A percentile compares a stretch with the other conserved stretches of the same genome.
Evolutionary conservation across 2,797 vertebrate genomes (phyloP).

Genomic region (Lophura swinhoii): DNA sequence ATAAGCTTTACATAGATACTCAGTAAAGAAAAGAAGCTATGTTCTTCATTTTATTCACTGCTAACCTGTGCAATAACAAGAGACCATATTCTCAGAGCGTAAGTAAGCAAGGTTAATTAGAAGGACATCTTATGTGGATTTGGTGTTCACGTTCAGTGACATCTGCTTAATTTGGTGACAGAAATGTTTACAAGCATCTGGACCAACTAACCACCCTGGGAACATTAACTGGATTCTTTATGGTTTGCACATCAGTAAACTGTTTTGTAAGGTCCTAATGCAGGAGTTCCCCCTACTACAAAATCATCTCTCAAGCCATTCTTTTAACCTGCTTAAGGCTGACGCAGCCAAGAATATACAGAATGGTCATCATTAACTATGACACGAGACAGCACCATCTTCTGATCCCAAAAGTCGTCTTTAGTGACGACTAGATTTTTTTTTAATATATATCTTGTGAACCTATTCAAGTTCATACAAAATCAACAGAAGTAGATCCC

Average conservation of each 20-base stretch:
- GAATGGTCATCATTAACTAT: not conserved
- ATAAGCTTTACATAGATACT: not conserved
- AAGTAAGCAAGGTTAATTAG: conserved; percentile 45
- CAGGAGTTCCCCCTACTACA: not conserved
- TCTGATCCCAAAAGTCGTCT: not conserved
- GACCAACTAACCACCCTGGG: not conserved
- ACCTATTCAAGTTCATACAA: not conserved
- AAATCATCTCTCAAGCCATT: not conserved
- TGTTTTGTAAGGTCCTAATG: not conserved
- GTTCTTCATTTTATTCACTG: not conserved
- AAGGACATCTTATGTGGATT: not conserved
- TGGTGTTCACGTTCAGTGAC: conserved; percentile 1
- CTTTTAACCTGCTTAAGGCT: not conserved
- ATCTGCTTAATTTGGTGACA: conserved; percentile 55
- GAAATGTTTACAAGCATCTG: conserved; percentile 53
- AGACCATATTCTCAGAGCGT: not conserved
- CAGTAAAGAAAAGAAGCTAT: not conserved
- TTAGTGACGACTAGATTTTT: not conserved
- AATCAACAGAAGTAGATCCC: not conserved
- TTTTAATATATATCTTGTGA: not conserved
- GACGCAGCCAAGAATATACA: not conserved
- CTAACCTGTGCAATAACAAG: conserved; percentile 9
- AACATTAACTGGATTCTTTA: conserved; percentile 36
- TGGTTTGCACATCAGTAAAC: not conserved
- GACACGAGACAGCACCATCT: not conserved